Conservation (phyloP, 2,113 vertebrate species). For the Ascaphus truei region DNA sequence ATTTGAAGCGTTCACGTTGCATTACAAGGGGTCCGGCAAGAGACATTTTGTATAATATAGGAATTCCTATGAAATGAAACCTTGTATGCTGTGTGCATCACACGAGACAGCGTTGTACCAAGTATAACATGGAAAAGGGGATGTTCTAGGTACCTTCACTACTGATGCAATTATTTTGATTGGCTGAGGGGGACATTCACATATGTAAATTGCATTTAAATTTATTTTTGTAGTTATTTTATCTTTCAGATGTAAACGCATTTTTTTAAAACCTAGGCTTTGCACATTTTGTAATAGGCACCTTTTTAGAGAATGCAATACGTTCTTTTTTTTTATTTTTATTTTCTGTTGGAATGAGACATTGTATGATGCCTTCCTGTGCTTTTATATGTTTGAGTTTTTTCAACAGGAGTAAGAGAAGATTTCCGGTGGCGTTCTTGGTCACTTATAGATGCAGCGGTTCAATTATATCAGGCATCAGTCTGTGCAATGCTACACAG, state of each 20-base stretch:
- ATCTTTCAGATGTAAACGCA: not conserved
- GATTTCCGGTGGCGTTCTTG: not conserved
- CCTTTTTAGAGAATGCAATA: slow-evolving; percentile 6
- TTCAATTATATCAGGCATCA: not conserved
- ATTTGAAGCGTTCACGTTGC: not conserved
- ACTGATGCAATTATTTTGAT: not conserved
- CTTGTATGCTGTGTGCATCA: slow-evolving; percentile 12
- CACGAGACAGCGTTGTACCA: not conserved
- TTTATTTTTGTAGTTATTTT: too few species aligned
- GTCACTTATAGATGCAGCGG: not conserved
- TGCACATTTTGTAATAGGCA: slow-evolving; percentile 32
- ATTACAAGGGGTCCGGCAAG: not conserved
- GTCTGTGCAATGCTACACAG: slow-evolving; percentile 10
- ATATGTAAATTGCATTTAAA: not conserved
- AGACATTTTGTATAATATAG: not conserved
- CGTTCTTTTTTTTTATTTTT: not conserved
- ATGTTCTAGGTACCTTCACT: too few species aligned
- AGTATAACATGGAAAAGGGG: not conserved
- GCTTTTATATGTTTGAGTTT: slow-evolving; percentile 14
- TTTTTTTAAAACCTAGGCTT: slow-evolving; percentile 8
- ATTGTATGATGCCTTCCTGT: not conserved
- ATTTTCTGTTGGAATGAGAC: slow-evolving; percentile 12
- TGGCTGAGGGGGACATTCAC: too few species aligned
- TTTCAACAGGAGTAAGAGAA: not conserved
- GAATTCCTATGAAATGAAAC: slow-evolving; percentile 14